Percentiles rank a stretch among this genome's conserved stretches.
These are phyloP conservation scores for Bergia sp. DNA, from an alignment of 92 coral and sea anemone species.

Conservation along the genomic window DNA sequence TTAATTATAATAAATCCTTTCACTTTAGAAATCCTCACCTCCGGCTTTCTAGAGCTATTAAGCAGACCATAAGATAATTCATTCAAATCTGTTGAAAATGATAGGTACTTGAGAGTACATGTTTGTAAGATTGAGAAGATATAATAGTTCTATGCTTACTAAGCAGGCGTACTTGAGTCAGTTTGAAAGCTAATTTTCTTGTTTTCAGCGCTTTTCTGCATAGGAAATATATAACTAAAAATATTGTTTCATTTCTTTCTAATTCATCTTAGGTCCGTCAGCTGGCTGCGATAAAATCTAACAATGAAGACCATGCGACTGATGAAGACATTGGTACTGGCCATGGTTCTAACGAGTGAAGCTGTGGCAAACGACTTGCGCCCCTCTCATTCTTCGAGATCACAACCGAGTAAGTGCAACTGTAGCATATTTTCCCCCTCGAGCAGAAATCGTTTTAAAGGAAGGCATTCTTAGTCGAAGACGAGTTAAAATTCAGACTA, in stretches of 20 bases:
- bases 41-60: conserved; percentile 23
- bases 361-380: not conserved
- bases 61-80: not conserved
- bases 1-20: conserved; percentile 1
- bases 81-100: not conserved
- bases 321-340: no score
- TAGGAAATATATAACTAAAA: no score
- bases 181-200: not conserved
- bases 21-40: conserved; percentile 6
- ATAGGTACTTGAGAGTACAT: conserved; percentile 12
- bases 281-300: not conserved
- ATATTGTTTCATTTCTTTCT: not conserved
- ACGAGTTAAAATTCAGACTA: no score
- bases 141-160: not conserved
- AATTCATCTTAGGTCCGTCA: not conserved
- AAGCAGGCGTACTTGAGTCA: not conserved
- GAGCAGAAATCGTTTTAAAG: no score
- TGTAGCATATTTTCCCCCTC: no score
- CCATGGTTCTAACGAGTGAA: not conserved
- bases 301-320: not conserved
- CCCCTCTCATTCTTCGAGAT: not conserved
- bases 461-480: no score
- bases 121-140: not conserved
- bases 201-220: not conserved
- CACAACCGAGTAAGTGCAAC: not conserved